Evolutionary conservation across 35 echinoderm and acorn worm species (phyloP).

Genomic region (Holothuria glaberrima): DNA sequence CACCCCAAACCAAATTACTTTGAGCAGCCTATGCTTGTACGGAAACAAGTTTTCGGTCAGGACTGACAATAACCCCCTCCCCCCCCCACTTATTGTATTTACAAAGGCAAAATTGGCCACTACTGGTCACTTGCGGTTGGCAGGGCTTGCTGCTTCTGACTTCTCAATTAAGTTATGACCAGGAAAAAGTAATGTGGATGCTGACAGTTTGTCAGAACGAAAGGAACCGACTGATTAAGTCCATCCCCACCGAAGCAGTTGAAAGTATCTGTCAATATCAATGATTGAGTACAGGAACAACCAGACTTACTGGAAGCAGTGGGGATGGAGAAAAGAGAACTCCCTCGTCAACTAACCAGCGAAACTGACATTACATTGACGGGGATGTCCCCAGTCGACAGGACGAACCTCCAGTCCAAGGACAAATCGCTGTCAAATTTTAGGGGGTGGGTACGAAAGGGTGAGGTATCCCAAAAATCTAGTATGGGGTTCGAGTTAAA

Average conservation of each 20-base stretch:
- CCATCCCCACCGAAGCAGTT: background rate
- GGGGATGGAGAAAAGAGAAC: background rate
- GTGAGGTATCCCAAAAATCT: background rate
- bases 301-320: background rate
- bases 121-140: conserved; percentile 44
- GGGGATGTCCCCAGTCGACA: background rate
- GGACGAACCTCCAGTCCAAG: background rate
- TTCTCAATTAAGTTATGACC: conserved; percentile 29
- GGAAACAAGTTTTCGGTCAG: background rate
- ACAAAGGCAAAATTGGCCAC: conserved; percentile 33
- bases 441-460: background rate
- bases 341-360: background rate
- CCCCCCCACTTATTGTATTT: conserved; percentile 6
- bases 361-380: background rate
- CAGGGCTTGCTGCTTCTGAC: conserved; percentile 2
- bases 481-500: conserved; percentile 9
- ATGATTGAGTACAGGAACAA: background rate
- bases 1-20: too few relatives aligned
- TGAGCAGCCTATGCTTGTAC: too few relatives aligned
- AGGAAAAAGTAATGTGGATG: conserved; percentile 26
- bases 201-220: conserved; percentile 35
- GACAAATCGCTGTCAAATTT: background rate
- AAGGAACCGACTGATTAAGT: background rate
- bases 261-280: background rate
- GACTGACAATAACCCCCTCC: conserved; percentile 27